Evolutionary conservation across 2,113 vertebrate species (phyloP).

Genomic region (Lathamus discolor): DNA sequence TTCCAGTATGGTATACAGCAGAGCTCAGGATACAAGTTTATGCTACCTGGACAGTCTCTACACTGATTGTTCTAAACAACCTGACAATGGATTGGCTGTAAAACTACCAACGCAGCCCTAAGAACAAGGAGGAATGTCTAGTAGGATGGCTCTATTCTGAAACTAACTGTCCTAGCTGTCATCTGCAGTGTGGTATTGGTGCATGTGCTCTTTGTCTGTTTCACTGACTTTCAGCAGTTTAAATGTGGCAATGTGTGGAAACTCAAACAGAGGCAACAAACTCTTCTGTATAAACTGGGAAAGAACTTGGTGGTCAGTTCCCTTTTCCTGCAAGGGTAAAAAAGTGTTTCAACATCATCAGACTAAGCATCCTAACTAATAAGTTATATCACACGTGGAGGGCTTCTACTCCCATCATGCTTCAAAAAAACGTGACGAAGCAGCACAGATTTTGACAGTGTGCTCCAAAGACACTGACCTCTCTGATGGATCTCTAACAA

Average conservation of each 20-base stretch:
- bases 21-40: background rate
- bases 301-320: background rate
- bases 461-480: background rate
- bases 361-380: background rate
- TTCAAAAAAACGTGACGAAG: background rate
- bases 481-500: background rate
- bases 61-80: background rate
- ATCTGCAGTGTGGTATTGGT: background rate
- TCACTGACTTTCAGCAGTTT: background rate
- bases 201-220: background rate
- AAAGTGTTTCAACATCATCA: background rate
- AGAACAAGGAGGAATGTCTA: background rate
- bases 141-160: background rate
- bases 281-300: background rate
- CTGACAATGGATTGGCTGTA: background rate
- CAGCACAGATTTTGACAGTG: background rate
- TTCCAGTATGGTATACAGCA: background rate
- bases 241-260: background rate
- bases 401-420: background rate
- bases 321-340: background rate
- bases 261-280: background rate
- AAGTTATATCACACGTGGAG: background rate
- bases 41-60: background rate
- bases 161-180: background rate
- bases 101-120: background rate